Conservation (phyloP, 2,797 vertebrate genomes). For the Eidolon dupreanum region DNA sequence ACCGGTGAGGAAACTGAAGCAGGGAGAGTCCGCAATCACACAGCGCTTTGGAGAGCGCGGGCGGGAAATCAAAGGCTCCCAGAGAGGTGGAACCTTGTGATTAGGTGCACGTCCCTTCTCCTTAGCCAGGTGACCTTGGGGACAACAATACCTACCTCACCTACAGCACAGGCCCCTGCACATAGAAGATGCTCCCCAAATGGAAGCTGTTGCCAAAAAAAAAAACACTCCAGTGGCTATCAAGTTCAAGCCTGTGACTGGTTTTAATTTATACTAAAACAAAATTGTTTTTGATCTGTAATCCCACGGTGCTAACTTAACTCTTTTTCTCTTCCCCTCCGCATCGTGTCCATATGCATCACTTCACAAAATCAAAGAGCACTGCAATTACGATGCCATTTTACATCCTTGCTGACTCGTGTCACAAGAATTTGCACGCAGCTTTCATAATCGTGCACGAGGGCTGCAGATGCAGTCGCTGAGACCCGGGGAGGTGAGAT, state of each 20-base stretch:
- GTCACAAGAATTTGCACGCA: not conserved
- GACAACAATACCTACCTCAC: not conserved
- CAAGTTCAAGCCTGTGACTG: not conserved
- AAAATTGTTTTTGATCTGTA: not conserved
- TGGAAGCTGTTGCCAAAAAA: not conserved
- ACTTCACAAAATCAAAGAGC: not conserved
- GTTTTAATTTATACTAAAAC: not conserved
- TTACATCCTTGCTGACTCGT: not conserved
- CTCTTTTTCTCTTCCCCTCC: not conserved
- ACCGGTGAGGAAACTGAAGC: not conserved
- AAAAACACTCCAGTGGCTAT: not conserved
- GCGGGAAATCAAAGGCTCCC: not conserved
- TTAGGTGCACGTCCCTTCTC: not conserved
- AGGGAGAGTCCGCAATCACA: not conserved
- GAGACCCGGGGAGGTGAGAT: not conserved
- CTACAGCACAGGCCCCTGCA: not conserved
- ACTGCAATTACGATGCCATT: not conserved
- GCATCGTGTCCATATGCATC: not conserved
- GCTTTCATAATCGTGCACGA: not conserved
- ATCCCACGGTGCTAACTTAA: not conserved
- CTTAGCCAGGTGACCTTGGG: not conserved
- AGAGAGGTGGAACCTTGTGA: not conserved
- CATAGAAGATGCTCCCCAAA: not conserved
- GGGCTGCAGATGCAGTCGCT: not conserved
- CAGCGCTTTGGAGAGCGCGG: not conserved